Percentiles rank a stretch among this genome's conserved stretches.
These are phyloP conservation scores for Heliconius erato DNA, from an alignment of 2,888 invertebrate genomes.

Conservation along the genomic window DNA sequence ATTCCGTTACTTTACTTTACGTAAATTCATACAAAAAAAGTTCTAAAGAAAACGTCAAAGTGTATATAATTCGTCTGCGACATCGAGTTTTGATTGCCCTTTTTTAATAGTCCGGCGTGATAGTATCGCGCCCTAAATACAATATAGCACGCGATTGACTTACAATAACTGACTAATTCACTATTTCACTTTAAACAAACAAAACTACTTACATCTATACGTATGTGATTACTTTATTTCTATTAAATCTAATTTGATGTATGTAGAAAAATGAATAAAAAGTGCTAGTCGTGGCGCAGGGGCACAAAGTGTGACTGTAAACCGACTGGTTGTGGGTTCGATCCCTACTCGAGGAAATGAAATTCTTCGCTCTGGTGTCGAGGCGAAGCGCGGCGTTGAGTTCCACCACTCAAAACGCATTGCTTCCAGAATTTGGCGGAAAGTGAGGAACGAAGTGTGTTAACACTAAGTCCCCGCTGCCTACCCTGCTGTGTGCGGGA, in stretches of 20 bases:
- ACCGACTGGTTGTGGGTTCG: background rate
- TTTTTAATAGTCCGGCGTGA: constrained; percentile 30
- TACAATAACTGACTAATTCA: constrained; percentile 1
- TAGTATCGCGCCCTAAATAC: constrained; percentile 36
- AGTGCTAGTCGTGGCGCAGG: background rate
- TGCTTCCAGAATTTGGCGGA: background rate
- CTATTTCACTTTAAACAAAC: constrained; percentile 1
- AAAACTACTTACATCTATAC: constrained; percentile 7
- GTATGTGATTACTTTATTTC: background rate
- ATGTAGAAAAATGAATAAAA: background rate
- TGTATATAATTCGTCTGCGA: constrained; percentile 28
- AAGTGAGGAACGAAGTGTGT: background rate
- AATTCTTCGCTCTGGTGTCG: background rate
- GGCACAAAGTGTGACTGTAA: background rate
- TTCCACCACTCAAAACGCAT: background rate
- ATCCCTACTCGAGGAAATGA: background rate
- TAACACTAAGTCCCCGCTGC: too few relatives aligned
- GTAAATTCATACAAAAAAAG: background rate
- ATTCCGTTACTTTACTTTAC: background rate
- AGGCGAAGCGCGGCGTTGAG: background rate
- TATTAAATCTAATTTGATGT: background rate
- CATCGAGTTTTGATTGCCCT: constrained; percentile 28
- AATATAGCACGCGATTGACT: constrained; percentile 37
- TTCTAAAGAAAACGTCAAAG: constrained; percentile 31
- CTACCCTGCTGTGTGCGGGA: too few relatives aligned